Base-by-base conservation (phyloP, 2,888 invertebrate genomes). In the Acleris laterana region DNA sequence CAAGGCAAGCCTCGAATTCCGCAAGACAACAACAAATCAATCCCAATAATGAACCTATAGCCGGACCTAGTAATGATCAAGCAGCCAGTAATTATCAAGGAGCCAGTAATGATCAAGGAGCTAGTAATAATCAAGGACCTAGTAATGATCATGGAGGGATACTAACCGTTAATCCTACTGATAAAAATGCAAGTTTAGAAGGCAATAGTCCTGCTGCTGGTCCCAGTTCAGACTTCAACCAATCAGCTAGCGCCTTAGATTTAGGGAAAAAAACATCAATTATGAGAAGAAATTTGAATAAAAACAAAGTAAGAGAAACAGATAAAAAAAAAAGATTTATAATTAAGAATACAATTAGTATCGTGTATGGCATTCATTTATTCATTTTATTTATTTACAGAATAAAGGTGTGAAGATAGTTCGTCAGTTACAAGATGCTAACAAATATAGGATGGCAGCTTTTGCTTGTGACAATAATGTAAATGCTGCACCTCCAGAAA, bases 401-500 rank as follows among this genome's bases (percentile, higher is more conserved):
- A 91, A 92, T 77, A 91, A 89, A 73, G 90, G 89, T 48, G 79
- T 88, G 81, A 93, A 91, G 79, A 90, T 93, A 71, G 89, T 93
- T 28, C 81, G 91, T 62, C 93, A 93, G 70, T 75, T 93, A 69
- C 92, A 93, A 78, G 93, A 93, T 81, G 90, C 91, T 57, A 92
- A 92, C 74, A 90, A 88, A 80, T 93, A 90, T 71, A 85, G 92
- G 70, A 93, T 93, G 93, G 93, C 93, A 64, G 93, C 93, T 70
- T 93, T 93, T 84, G 90, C 93, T 53, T 92, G 93, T 82, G 93
- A 93, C 70, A 73, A 89, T 42, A 75, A 83, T 48, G 72, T 79
- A 63, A 86, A 83, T 72, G 82, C 81, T 73, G 74, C 80, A 66
- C 78, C 83, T 51, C 85, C 86, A 68, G 90, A 91, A 82, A 90